A percentile compares a stretch with the other conserved stretches of the same genome.
phyloP scores from a whole-genome alignment of 2,888 invertebrate genomes.

The Bugula neritina region DNA sequence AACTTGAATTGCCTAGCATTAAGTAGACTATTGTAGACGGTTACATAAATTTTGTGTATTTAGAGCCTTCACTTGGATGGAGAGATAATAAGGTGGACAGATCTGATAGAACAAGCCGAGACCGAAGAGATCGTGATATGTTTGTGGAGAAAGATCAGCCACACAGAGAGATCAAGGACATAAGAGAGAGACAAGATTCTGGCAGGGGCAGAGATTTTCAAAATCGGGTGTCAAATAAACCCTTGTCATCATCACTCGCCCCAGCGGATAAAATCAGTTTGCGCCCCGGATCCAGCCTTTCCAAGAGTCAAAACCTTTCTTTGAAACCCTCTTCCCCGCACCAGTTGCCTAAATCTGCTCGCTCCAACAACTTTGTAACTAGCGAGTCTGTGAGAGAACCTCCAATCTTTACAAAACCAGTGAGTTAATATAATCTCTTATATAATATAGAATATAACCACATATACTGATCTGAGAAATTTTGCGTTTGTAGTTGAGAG shows the following conservation, averaged over 20 bases:
- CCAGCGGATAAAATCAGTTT: not conserved
- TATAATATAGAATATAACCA: no score
- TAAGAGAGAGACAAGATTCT: not conserved
- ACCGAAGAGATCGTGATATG: not conserved
- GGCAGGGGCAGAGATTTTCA: not conserved
- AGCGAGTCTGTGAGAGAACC: not conserved
- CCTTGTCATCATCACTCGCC: slow-evolving; percentile 6
- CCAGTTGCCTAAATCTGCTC: slow-evolving; percentile 19
- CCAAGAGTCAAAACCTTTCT: not conserved
- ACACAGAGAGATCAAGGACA: not conserved
- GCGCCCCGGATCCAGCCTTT: not conserved
- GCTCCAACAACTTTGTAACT: not conserved
- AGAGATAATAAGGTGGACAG: not conserved
- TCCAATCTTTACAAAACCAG: slow-evolving; percentile 3
- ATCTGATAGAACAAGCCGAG: not conserved
- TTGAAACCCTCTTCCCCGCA: slow-evolving; percentile 18
- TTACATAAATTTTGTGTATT: no score
- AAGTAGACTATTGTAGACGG: no score
- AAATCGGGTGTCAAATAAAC: not conserved
- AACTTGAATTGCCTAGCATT: no score
- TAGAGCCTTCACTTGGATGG: slow-evolving; percentile 1
- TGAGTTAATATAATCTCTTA: slow-evolving; percentile 1
- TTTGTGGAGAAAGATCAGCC: not conserved
- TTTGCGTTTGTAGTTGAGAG: no score
- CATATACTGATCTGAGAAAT: no score